phyloP scores from a whole-genome alignment of 2,888 invertebrate genomes.

The Halocaridina rubra region DNA sequence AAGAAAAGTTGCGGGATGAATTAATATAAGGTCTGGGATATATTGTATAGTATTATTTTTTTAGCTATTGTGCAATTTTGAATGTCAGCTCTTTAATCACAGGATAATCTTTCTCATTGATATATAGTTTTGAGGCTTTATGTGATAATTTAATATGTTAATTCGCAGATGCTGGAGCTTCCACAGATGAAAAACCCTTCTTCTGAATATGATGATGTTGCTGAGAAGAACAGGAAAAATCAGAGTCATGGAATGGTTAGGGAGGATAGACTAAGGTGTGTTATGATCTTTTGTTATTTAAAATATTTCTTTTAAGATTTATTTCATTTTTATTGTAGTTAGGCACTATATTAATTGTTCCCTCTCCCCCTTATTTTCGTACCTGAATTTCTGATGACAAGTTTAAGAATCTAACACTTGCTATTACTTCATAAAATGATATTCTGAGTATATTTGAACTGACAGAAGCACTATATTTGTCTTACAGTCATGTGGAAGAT shows the following conservation, averaged over 20 bases:
- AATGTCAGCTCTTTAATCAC: neutral
- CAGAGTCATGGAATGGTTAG: conserved; percentile 25
- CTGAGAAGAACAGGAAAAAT: conserved; percentile 49
- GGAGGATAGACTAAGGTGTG: conserved; percentile 28
- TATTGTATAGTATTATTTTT: neutral
- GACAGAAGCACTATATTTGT: too few relatives aligned
- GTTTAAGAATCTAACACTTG: too few relatives aligned
- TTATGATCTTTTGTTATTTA: neutral
- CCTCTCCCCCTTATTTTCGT: too few relatives aligned
- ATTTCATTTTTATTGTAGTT: neutral
- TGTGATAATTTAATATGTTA: neutral
- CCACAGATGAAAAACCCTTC: conserved; percentile 45
- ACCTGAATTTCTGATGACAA: too few relatives aligned
- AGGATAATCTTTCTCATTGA: neutral
- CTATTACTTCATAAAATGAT: neutral
- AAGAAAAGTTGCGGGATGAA: too few relatives aligned
- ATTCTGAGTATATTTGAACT: neutral
- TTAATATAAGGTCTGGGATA: neutral
- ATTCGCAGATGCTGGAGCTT: conserved; percentile 40
- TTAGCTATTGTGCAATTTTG: neutral
- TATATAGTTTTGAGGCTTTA: neutral
- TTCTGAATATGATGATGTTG: conserved; percentile 48
- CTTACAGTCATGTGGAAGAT: conserved; percentile 52
- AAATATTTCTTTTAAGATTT: neutral
- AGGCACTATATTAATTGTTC: neutral